phyloP scores from a whole-genome alignment of 2,113 vertebrate species.

The Chionomys nivalis region DNA sequence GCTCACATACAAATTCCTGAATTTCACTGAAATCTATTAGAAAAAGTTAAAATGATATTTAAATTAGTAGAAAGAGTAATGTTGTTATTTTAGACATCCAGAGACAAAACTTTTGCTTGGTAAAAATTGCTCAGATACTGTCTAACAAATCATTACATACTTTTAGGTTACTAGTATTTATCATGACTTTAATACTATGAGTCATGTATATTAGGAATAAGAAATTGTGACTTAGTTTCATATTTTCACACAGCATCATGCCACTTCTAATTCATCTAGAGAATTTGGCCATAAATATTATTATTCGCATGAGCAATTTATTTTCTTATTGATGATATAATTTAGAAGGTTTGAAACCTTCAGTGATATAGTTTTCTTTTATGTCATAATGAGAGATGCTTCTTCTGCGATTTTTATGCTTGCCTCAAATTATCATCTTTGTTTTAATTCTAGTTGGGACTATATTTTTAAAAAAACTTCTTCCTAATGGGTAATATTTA shows the following conservation, averaged over 20 bases:
- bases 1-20: background rate
- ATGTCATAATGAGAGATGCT: background rate
- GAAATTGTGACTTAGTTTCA: background rate
- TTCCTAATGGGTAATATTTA: background rate
- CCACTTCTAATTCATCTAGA: slow-evolving; percentile 1
- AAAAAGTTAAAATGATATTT: slow-evolving; percentile 3
- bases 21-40: background rate
- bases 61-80: background rate
- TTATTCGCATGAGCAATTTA: background rate
- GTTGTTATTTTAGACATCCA: background rate
- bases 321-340: background rate
- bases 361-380: slow-evolving; percentile 12
- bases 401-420: background rate
- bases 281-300: background rate
- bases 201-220: background rate
- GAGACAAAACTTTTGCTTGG: background rate
- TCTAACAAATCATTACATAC: background rate
- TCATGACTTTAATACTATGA: background rate
- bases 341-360: slow-evolving; percentile 4
- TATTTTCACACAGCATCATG: background rate
- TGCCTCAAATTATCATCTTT: background rate
- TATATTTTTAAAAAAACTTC: background rate
- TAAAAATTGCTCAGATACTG: background rate
- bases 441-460: slow-evolving; percentile 35
- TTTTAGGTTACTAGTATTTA: background rate